These are phyloP conservation scores for Caenorhabditis angaria DNA, from an alignment of 2,888 invertebrate species.

Conservation along the genomic window DNA sequence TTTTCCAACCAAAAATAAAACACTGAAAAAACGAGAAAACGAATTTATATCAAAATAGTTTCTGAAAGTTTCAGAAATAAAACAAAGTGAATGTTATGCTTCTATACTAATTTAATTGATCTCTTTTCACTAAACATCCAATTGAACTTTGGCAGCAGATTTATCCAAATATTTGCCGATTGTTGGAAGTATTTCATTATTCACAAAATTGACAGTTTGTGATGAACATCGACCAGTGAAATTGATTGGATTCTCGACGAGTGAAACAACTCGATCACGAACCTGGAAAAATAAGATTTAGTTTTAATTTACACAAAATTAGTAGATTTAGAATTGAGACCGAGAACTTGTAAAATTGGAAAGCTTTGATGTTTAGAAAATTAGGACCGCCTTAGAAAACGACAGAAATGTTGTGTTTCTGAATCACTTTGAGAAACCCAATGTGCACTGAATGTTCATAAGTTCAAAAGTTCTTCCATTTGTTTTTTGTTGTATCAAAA, in stretches of 20 bases:
- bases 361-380: too few species aligned
- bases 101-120: background rate
- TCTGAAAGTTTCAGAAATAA: background rate
- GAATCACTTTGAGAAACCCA: too few species aligned
- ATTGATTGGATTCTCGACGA: conserved; percentile 60
- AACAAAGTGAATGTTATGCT: background rate
- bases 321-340: too few species aligned
- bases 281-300: conserved; percentile 52
- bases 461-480: too few species aligned
- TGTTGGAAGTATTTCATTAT: conserved; percentile 56
- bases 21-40: too few species aligned
- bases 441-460: too few species aligned
- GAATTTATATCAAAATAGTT: too few species aligned
- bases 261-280: conserved; percentile 56
- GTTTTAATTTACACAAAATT: background rate
- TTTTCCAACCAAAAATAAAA: background rate
- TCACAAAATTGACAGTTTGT: conserved; percentile 53
- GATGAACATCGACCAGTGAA: conserved; percentile 64
- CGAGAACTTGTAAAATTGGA: too few species aligned
- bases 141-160: conserved; percentile 28
- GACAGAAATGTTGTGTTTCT: too few species aligned
- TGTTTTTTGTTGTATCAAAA: too few species aligned
- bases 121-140: conserved; percentile 31
- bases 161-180: conserved; percentile 42
- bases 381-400: too few species aligned